Evolutionary conservation across 2,888 invertebrate genomes (phyloP).

Genomic region (Conops quadrifasciatus): DNA sequence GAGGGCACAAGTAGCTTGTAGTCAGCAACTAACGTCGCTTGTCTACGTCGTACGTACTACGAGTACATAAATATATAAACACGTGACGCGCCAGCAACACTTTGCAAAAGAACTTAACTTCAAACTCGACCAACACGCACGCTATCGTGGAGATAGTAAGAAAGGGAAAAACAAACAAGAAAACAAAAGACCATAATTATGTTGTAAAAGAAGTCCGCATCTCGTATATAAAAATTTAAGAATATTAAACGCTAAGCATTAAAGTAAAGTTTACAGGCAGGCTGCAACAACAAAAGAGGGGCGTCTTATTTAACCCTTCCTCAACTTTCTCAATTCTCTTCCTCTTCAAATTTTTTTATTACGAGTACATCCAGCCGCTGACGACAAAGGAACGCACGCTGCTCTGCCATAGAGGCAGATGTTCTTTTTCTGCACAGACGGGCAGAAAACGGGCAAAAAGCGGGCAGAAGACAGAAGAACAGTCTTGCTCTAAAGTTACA

Average conservation of each 20-base stretch:
- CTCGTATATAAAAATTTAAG: not conserved
- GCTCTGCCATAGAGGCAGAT: not conserved
- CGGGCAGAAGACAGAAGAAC: not conserved
- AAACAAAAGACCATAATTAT: not conserved
- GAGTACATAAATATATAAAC: not conserved
- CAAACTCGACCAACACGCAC: conserved; percentile 5
- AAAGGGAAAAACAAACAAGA: not conserved
- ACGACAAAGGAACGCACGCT: not conserved
- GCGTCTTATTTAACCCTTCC: not conserved
- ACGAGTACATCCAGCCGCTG: not conserved
- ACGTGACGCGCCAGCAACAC: conserved; percentile 5
- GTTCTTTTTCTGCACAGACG: conserved; percentile 3
- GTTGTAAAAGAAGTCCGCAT: not conserved
- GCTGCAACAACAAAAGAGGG: conserved; percentile 4
- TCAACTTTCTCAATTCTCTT: not conserved
- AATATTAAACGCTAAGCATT: not conserved
- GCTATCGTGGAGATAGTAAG: not conserved
- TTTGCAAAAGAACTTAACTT: not conserved
- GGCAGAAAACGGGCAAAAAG: not conserved
- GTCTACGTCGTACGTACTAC: not conserved
- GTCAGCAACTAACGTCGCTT: too few relatives aligned
- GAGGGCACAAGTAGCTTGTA: too few relatives aligned
- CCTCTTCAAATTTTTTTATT: not conserved
- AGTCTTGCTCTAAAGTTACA: not conserved
- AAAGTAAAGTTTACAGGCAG: not conserved